These are phyloP conservation scores for Trachythela sp. DNA, from an alignment of 64 coral and sea anemone species.

Conservation along the genomic window DNA sequence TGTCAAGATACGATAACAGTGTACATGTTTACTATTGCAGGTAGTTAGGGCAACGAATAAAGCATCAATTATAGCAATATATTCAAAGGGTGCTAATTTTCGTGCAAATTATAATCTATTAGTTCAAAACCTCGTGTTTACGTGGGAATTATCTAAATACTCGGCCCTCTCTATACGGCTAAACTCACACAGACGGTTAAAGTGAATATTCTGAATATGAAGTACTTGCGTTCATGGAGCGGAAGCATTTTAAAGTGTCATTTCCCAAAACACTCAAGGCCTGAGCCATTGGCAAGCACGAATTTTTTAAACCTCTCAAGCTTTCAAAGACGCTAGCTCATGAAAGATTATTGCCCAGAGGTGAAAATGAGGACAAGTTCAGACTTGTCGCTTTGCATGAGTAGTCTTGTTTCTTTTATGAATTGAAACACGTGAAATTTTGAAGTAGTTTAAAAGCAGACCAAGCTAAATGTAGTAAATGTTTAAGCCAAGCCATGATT, in stretches of 20 bases:
- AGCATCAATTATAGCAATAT: too few relatives aligned
- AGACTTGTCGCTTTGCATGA: not conserved
- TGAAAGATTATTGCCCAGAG: not conserved
- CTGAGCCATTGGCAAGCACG: not conserved
- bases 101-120: too few relatives aligned
- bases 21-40: too few relatives aligned
- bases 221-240: not conserved
- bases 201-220: not conserved
- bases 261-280: not conserved
- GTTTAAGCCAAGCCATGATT: not conserved
- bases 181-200: not conserved
- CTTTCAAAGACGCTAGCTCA: not conserved
- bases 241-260: not conserved
- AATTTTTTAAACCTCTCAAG: not conserved
- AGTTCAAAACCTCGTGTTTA: not conserved
- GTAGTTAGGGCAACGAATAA: too few relatives aligned
- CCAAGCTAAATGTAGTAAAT: not conserved
- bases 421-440: not conserved
- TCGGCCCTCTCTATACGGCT: not conserved
- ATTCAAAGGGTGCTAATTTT: too few relatives aligned
- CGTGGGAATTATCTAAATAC: not conserved
- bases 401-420: not conserved
- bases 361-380: not conserved
- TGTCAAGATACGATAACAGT: too few relatives aligned
- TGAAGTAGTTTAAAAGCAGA: not conserved